A percentile compares a stretch with the other conserved stretches of the same genome.
Conservation (phyloP, 2,113 vertebrate genomes). For the Cephalopterus ornatus region DNA sequence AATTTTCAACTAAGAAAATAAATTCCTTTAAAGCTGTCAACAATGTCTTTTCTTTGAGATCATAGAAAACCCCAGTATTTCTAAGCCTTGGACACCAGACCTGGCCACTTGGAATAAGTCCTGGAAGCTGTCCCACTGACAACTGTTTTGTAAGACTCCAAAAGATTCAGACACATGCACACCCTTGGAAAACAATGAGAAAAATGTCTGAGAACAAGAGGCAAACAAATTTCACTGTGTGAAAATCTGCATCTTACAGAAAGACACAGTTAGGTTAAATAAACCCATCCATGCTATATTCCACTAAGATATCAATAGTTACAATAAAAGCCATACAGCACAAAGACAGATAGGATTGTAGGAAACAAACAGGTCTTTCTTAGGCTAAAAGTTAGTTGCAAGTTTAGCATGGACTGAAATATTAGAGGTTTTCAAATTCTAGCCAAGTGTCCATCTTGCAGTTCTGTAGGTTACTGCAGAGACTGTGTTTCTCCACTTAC, state of each 20-base stretch:
- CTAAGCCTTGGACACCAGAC: neutral
- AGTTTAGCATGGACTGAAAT: neutral
- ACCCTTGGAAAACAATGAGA: neutral
- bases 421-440: neutral
- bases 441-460: neutral
- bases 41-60: neutral
- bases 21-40: neutral
- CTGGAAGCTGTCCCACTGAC: neutral
- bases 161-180: neutral
- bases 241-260: neutral
- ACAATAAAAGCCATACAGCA: neutral
- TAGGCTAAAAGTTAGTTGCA: neutral
- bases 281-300: neutral
- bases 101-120: neutral
- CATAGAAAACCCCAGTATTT: neutral
- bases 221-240: neutral
- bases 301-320: neutral
- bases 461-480: neutral
- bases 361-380: neutral
- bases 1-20: neutral
- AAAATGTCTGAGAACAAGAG: neutral
- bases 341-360: neutral
- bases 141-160: neutral
- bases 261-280: neutral
- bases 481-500: neutral